Conservation (phyloP, 2,888 invertebrate genomes). For the Melanophora roralis region DNA sequence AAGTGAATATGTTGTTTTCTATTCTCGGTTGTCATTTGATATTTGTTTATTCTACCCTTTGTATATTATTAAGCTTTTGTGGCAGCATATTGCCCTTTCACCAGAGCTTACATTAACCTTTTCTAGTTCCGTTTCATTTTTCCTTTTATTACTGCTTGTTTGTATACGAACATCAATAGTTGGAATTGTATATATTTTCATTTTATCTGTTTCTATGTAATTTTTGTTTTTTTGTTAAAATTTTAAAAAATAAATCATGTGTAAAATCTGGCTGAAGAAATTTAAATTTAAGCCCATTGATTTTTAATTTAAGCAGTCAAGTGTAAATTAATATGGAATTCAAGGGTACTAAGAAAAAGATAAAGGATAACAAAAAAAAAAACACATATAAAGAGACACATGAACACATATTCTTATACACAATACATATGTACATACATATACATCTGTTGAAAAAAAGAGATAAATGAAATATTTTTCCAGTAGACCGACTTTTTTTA, state of each 20-base stretch:
- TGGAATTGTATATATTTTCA: not conserved
- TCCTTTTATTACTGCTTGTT: not conserved
- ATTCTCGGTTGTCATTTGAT: not conserved
- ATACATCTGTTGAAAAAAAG: no score
- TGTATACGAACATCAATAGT: not conserved
- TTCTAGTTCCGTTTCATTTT: conserved; percentile 27
- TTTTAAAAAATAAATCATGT: conserved; percentile 4
- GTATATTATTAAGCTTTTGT: not conserved
- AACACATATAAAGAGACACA: no score
- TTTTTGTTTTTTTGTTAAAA: not conserved
- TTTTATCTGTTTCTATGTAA: not conserved
- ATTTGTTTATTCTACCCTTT: not conserved
- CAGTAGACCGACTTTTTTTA: no score
- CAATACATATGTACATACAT: no score
- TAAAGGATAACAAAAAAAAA: no score
- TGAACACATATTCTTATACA: no score
- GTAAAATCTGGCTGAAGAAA: conserved; percentile 25
- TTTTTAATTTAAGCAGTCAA: conserved; percentile 11
- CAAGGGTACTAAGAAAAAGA: not conserved
- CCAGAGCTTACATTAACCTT: not conserved
- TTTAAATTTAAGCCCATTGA: not conserved
- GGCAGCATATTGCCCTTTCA: not conserved
- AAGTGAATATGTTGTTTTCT: not conserved
- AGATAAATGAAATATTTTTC: no score
- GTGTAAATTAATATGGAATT: not conserved